These are phyloP conservation scores for Seladonia tumulorum DNA, from an alignment of 2,888 invertebrate species.

Conservation along the genomic window DNA sequence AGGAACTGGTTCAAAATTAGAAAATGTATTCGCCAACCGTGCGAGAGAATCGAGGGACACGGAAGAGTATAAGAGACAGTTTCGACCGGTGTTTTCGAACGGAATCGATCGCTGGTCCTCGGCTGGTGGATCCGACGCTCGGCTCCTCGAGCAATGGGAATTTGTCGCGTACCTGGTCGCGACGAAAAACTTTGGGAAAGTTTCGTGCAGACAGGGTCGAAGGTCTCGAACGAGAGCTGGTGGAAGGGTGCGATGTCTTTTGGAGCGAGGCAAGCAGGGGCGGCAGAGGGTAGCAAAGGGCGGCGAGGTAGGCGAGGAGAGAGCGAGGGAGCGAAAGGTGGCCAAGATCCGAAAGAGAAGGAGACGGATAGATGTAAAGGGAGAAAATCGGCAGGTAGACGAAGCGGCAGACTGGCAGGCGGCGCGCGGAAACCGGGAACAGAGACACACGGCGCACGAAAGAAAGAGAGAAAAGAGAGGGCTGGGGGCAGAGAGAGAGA, in stretches of 20 bases:
- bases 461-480: neutral
- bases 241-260: slow-evolving; percentile 9
- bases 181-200: slow-evolving; percentile 10
- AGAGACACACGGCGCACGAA: neutral
- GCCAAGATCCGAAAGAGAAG: neutral
- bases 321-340: slow-evolving; percentile 8
- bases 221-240: slow-evolving; percentile 17
- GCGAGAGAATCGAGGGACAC: neutral
- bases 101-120: neutral
- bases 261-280: neutral
- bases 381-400: slow-evolving; percentile 37
- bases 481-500: neutral
- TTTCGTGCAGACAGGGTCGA: slow-evolving; percentile 29
- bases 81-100: neutral
- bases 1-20: neutral
- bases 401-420: slow-evolving; percentile 3
- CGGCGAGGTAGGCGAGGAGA: neutral
- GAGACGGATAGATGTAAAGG: slow-evolving; percentile 14
- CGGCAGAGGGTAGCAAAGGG: neutral
- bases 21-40: neutral
- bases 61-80: neutral
- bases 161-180: slow-evolving; percentile 20
- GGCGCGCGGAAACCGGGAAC: neutral
- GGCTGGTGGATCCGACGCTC: neutral
- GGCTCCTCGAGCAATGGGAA: neutral